These are phyloP conservation scores for Phaethornis superciliosus DNA, from an alignment of 2,113 vertebrate species.

Conservation along the genomic window DNA sequence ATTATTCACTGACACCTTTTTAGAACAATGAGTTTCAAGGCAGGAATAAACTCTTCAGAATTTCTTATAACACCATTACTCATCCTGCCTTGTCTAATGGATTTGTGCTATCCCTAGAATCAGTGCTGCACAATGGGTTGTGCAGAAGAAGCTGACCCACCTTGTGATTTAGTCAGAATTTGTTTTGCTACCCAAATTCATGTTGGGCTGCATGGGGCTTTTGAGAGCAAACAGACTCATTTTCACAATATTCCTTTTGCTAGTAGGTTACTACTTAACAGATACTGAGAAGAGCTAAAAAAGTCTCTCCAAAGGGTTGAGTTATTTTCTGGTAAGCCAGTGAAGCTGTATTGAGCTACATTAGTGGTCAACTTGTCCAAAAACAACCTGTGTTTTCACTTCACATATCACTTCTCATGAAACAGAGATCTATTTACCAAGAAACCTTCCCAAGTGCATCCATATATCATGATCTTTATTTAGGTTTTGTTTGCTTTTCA, in stretches of 20 bases:
- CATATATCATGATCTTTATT: neutral
- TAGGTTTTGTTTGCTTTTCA: neutral
- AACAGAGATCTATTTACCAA: neutral
- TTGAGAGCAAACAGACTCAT: neutral
- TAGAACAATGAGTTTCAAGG: neutral
- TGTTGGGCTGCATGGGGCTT: neutral
- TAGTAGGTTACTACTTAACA: neutral
- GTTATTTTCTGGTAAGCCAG: neutral
- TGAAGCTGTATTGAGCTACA: neutral
- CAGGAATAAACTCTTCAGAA: neutral
- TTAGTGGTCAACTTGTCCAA: neutral
- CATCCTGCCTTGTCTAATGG: neutral
- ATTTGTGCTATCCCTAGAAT: neutral
- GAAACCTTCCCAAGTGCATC: neutral
- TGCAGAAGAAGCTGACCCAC: neutral
- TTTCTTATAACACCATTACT: neutral
- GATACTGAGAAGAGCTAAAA: neutral
- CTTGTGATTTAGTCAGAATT: neutral
- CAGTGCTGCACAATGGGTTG: neutral
- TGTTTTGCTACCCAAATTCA: neutral
- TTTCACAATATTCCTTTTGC: neutral
- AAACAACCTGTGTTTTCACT: neutral
- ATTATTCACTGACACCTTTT: neutral
- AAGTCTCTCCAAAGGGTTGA: neutral
- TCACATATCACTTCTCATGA: neutral